Evolutionary conservation across 1,140 invertebrate species (phyloP), one percentile per base, ranked within the genome.

Genomic region (Drosophila trapezifrons): DNA sequence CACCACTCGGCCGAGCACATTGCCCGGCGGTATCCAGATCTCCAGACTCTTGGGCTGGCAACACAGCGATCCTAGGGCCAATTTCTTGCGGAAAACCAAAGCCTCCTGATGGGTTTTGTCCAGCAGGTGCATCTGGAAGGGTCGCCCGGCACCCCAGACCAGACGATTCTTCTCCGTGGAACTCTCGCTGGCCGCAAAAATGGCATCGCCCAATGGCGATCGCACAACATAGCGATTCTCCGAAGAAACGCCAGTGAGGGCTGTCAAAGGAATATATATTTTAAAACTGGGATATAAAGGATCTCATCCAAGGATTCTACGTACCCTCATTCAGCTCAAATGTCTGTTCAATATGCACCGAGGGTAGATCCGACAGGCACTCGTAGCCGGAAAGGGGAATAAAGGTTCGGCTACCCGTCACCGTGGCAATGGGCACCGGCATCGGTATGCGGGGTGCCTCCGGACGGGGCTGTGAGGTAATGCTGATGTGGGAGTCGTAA

Each of bases 81-180:
- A 89, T 38, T 93, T 91, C 42, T 94, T 92, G 54, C 93, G 90
- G 29, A 95, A 92, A n/a, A 93, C 84, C 66, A 95, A 74, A 1
- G 94, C 95, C 77, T 95, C 94, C 80, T 95, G 95, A 60, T 94
- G 92, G 1, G 94, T 94, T 86, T 93, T 94, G 78, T 95, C 95
- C 57, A 94, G 93, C 3, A 95, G 71, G 59, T 93, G 93, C 93
- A 95, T 94, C 35, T 91, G 86, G 78, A 95, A 95, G 0, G 93
- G 92, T 22, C 95, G 80, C 0, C 93, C 93, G 0, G 93, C 92
- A 6, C 95, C 94, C 90, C 94, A 95, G 15, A 94, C 79, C 47
- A 93, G 92, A 52, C 95, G 92, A 78, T 94, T 93, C 1, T 92
- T 92, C 2, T 92, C 78, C 2, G 92, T 93, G 0, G 94, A 95